phyloP scores from a whole-genome alignment of 2,797 vertebrate species.

The Gymnoscopelus braueri region DNA sequence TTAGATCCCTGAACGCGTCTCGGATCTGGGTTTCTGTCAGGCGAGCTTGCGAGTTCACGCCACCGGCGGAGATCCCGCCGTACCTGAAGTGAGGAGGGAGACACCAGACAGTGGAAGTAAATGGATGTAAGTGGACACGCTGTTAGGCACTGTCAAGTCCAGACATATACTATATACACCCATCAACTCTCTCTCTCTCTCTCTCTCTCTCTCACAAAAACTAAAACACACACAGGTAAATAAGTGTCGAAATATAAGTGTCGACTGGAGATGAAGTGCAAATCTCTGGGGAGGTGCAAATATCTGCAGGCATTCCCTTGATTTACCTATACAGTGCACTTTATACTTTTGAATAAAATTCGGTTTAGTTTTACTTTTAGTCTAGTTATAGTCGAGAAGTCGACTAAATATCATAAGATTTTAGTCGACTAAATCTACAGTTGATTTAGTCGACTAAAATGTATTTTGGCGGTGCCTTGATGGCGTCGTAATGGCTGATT shows the following conservation, averaged over 20 bases:
- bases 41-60: constrained; percentile 78
- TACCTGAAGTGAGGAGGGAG: constrained; percentile 64
- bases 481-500: too few relatives aligned
- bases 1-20: constrained; percentile 61
- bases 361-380: too few relatives aligned
- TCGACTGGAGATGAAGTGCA: too few relatives aligned
- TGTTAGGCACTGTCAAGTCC: neutral
- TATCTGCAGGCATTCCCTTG: too few relatives aligned
- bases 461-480: too few relatives aligned
- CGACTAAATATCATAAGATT: too few relatives aligned
- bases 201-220: neutral
- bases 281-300: too few relatives aligned
- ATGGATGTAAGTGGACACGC: neutral
- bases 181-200: neutral
- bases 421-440: too few relatives aligned
- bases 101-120: neutral
- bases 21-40: constrained; percentile 68
- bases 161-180: neutral
- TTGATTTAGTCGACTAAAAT: too few relatives aligned
- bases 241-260: neutral
- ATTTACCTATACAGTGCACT: too few relatives aligned
- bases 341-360: too few relatives aligned
- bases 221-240: neutral
- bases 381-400: too few relatives aligned
- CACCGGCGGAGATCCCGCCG: constrained; percentile 82